Conservation (phyloP, 2,113 vertebrate species). For the Takifugu flavidus region DNA sequence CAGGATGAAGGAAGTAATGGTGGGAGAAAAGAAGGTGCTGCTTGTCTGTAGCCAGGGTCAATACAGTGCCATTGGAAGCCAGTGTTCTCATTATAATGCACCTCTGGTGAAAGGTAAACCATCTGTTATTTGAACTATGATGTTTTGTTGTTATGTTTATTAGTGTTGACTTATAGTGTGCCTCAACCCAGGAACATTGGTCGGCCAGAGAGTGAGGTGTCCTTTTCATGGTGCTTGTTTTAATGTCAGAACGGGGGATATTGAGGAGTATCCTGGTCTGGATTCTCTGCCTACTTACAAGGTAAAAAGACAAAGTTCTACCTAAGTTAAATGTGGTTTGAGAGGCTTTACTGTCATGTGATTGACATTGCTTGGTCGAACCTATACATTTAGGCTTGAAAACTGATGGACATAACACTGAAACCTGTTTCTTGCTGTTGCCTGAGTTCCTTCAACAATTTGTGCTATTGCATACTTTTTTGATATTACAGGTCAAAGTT, state of each 20-base stretch:
- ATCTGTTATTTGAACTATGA: no score
- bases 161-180: slow-evolving; percentile 4
- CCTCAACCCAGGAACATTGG: slow-evolving; percentile 72
- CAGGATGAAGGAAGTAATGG: slow-evolving; percentile 81
- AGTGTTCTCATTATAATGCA: slow-evolving; percentile 81
- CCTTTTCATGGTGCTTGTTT: slow-evolving; percentile 87
- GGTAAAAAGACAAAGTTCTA: slow-evolving; percentile 41
- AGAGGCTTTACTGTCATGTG: no score
- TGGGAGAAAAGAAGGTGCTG: slow-evolving; percentile 75
- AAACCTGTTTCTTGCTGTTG: not conserved
- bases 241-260: slow-evolving; percentile 82
- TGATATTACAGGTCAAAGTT: slow-evolving; percentile 75
- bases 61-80: slow-evolving; percentile 80
- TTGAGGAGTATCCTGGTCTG: slow-evolving; percentile 86
- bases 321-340: not conserved
- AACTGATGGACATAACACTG: no score
- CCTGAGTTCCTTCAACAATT: not conserved
- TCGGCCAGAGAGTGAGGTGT: slow-evolving; percentile 79
- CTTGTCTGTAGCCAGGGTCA: slow-evolving; percentile 73
- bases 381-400: not conserved
- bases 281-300: slow-evolving; percentile 77
- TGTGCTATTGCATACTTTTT: not conserved
- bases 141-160: not conserved
- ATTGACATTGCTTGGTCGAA: slow-evolving; percentile 1
- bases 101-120: slow-evolving; percentile 82